Conservation (phyloP, 1,140 invertebrate genomes). For the Camponotus pennsylvanicus region DNA sequence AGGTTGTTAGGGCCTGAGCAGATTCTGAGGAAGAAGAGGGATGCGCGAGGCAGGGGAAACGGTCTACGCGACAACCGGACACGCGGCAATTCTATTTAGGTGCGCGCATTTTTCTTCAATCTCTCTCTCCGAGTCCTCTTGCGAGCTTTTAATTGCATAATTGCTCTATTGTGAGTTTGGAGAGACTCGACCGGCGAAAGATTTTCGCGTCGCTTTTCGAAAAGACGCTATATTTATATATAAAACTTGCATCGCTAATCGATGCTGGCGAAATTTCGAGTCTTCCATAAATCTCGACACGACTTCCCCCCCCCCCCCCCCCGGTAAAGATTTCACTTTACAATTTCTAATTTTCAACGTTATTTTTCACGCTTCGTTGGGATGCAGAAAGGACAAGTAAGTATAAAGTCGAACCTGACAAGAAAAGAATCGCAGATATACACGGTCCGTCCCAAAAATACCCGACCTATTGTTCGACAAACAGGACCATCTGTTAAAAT, state of each 20-base stretch:
- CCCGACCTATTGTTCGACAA: no score
- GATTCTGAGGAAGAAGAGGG: neutral
- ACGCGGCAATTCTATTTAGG: conserved; percentile 58
- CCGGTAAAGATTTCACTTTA: neutral
- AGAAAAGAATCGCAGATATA: neutral
- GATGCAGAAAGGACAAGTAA: conserved; percentile 66
- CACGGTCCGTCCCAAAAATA: no score
- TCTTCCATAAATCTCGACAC: neutral
- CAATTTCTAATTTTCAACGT: neutral
- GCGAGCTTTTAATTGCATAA: conserved; percentile 59
- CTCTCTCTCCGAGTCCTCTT: conserved; percentile 12
- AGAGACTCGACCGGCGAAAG: neutral
- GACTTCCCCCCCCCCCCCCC: neutral
- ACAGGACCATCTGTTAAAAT: no score
- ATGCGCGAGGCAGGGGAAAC: neutral
- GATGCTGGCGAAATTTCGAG: neutral
- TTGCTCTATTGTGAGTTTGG: conserved; percentile 52
- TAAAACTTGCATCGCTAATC: neutral
- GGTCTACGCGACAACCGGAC: conserved; percentile 21
- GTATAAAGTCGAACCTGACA: conserved; percentile 19
- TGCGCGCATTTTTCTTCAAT: conserved; percentile 48
- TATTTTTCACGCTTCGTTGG: conserved; percentile 56
- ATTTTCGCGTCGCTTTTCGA: neutral
- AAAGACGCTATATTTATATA: neutral
- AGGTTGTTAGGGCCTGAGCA: conserved; percentile 44